Evolutionary conservation across 30 jellyfish, hydroid and myxozoan genomes (phyloP).

Genomic region (Clytia hemisphaerica): DNA sequence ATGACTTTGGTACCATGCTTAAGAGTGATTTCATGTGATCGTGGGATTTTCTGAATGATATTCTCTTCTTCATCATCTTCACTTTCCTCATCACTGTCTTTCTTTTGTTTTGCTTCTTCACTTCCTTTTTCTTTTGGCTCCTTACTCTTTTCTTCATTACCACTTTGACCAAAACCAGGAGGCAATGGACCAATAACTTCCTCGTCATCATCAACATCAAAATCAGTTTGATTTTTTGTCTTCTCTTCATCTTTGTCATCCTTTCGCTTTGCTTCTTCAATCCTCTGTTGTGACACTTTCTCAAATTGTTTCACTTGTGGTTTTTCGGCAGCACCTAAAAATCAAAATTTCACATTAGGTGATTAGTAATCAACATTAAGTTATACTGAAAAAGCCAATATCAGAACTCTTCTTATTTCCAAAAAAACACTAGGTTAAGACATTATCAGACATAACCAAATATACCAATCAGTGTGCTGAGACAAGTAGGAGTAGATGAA

Average conservation of each 20-base stretch:
- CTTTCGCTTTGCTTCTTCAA: constrained; percentile 42
- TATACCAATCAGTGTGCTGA: too few relatives aligned
- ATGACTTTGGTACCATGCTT: constrained; percentile 78
- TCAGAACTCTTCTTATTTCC: too few relatives aligned
- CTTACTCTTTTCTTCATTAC: not conserved
- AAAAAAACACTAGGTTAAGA: too few relatives aligned
- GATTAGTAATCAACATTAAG: too few relatives aligned
- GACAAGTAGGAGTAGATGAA: too few relatives aligned
- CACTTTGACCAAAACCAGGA: constrained; percentile 8
- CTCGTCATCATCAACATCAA: constrained; percentile 50
- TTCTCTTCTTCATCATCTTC: constrained; percentile 36
- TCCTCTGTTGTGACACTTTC: too few relatives aligned
- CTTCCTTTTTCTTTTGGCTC: not conserved
- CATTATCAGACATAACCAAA: too few relatives aligned
- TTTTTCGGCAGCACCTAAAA: too few relatives aligned
- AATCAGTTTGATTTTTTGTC: constrained; percentile 1
- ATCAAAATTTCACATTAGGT: too few relatives aligned
- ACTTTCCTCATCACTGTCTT: constrained; percentile 28
- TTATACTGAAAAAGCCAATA: too few relatives aligned
- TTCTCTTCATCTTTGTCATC: not conserved
- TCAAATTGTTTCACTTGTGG: too few relatives aligned
- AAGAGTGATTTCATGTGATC: constrained; percentile 66
- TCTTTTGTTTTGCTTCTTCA: not conserved
- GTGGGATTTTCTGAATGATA: constrained; percentile 47
- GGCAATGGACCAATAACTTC: constrained; percentile 75